Evolutionary conservation across 2,888 invertebrate genomes (phyloP).

Genomic region (Caenorhabditis wallacei): DNA sequence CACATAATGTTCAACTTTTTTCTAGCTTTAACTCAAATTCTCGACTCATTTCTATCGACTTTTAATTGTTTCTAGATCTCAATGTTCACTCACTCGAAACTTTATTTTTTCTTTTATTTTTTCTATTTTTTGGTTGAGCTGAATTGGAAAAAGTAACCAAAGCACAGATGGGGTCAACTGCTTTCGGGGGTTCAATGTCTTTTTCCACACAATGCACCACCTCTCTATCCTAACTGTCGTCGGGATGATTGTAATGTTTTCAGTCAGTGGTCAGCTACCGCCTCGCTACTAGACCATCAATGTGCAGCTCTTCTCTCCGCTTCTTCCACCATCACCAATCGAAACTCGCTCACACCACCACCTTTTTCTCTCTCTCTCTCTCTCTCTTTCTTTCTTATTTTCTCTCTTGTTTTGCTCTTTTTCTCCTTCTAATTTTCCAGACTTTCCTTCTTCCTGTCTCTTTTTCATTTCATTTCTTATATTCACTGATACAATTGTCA

Average conservation of each 20-base stretch:
- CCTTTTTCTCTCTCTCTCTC: slow-evolving; percentile 22
- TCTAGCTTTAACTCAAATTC: slow-evolving; percentile 33
- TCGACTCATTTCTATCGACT: slow-evolving; percentile 24
- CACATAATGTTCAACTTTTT: slow-evolving; percentile 24
- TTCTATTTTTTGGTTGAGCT: not conserved
- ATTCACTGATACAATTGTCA: slow-evolving; percentile 19
- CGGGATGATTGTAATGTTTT: slow-evolving; percentile 63
- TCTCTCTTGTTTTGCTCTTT: slow-evolving; percentile 4
- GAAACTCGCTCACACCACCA: slow-evolving; percentile 43
- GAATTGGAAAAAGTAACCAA: slow-evolving; percentile 2
- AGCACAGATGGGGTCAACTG: slow-evolving; percentile 11
- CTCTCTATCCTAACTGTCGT: slow-evolving; percentile 55
- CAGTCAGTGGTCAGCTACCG: slow-evolving; percentile 80
- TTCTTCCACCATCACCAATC: slow-evolving; percentile 52
- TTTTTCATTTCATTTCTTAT: not conserved
- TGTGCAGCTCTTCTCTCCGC: slow-evolving; percentile 62
- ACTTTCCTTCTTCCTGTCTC: not conserved
- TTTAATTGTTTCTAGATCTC: slow-evolving; percentile 55
- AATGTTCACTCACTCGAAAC: slow-evolving; percentile 17
- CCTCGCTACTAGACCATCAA: slow-evolving; percentile 76
- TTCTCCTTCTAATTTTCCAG: not conserved
- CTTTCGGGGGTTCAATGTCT: slow-evolving; percentile 20
- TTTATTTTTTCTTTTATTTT: not conserved
- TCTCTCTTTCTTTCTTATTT: too few relatives aligned
- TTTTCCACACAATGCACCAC: slow-evolving; percentile 14